phyloP scores from a whole-genome alignment of 1,140 invertebrate genomes.

The Drosophila bifasciata region DNA sequence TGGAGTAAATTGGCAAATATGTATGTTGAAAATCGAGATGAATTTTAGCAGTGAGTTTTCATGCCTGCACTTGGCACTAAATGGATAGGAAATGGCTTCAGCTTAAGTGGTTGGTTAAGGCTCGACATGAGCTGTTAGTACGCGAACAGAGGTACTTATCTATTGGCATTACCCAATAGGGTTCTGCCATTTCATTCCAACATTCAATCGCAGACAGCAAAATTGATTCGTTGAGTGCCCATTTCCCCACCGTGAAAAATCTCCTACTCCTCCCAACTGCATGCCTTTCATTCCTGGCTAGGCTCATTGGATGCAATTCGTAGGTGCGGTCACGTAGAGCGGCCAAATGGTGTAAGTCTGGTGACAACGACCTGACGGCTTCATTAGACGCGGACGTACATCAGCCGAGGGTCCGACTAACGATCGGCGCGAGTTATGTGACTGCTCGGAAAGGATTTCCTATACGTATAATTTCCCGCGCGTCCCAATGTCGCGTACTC shows the following conservation, averaged over 20 bases:
- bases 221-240: constrained; percentile 37
- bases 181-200: constrained; percentile 19
- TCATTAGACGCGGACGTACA: constrained; percentile 76
- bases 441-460: constrained; percentile 77
- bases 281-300: neutral
- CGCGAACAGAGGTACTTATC: neutral
- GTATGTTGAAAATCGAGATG: too few relatives aligned
- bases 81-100: constrained; percentile 18
- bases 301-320: constrained; percentile 69
- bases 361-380: constrained; percentile 79
- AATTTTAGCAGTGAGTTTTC: neutral
- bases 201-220: constrained; percentile 30
- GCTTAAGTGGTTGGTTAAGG: neutral
- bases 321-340: constrained; percentile 73
- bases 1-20: too few relatives aligned
- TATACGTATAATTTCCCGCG: constrained; percentile 68
- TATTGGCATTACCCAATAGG: constrained; percentile 5
- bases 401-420: constrained; percentile 60
- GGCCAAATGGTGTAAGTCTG: constrained; percentile 66
- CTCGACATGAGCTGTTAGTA: neutral
- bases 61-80: neutral
- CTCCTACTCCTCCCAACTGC: neutral
- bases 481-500: constrained; percentile 46
- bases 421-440: constrained; percentile 64
- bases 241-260: constrained; percentile 9